phyloP scores from a whole-genome alignment of 2,888 invertebrate genomes.

The Automeris io region DNA sequence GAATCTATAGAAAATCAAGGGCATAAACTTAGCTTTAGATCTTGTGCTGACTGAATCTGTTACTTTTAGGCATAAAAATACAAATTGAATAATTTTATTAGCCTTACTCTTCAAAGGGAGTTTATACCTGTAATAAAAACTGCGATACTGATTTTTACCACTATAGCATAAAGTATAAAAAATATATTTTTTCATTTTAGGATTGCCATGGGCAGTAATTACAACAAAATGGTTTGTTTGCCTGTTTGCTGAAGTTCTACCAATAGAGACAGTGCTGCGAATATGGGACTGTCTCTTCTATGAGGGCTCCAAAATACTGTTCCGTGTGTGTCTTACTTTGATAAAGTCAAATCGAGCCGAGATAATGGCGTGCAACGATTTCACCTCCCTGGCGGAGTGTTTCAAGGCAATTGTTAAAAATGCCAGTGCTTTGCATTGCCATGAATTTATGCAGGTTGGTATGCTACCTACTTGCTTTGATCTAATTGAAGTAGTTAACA shows the following conservation, averaged over 20 bases:
- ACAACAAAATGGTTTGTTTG: constrained; percentile 98
- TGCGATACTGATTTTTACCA: no score
- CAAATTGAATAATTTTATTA: no score
- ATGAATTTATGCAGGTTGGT: constrained; percentile 89
- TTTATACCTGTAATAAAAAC: no score
- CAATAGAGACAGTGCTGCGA: constrained; percentile 94
- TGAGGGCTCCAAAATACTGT: constrained; percentile 95
- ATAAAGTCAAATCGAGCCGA: constrained; percentile 83
- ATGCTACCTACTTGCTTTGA: no score
- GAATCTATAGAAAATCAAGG: no score
- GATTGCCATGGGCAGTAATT: constrained; percentile 93
- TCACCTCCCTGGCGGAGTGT: constrained; percentile 87
- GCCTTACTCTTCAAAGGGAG: no score
- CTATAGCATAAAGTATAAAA: no score
- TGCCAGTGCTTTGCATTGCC: constrained; percentile 88
- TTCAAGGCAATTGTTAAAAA: constrained; percentile 90
- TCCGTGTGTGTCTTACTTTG: constrained; percentile 91
- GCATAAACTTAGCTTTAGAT: no score
- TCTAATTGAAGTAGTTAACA: no score
- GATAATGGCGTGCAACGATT: constrained; percentile 87
- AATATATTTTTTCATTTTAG: constrained; percentile 31
- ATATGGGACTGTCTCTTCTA: constrained; percentile 98
- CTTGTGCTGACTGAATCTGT: no score
- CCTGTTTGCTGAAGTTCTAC: constrained; percentile 93
- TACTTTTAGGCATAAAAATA: no score